Evolutionary conservation across 1,140 invertebrate genomes (phyloP), one percentile per base, ranked within the genome.

Genomic region (Trachelipus rathkii): DNA sequence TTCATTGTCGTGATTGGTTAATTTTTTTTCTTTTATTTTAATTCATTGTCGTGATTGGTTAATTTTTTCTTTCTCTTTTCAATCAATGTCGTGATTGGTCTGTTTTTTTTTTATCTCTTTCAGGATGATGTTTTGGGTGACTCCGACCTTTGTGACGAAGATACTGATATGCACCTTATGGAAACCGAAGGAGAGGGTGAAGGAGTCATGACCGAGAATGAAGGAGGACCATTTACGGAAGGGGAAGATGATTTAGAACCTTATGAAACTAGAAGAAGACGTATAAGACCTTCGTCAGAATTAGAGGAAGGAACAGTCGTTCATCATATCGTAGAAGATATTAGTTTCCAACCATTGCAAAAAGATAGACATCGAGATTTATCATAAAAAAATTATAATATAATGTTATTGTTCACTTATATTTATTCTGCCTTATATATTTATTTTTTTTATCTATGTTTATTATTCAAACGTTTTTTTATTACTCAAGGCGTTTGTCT

Each of bases 51-150:
- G n/a, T n/a, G n/a, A n/a, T n/a, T n/a, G n/a, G n/a, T n/a, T n/a
- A n/a, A n/a, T n/a, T n/a, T n/a, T n/a, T n/a, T n/a, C n/a, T n/a
- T n/a, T n/a, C n/a, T 33, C 33, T 33, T 33, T 33, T 33, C 33
- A 33, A 3, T 3, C 6, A 33, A 6, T 3, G 33, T 33, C 33
- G 1, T 33, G 6, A 33, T 33, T 33, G n/a, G n/a, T 33, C 6
- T 33, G 33, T 33, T 33, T 33, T 33, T 6, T 33, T 33, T 33
- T 33, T 33, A 33, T 33, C 33, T 33, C 33, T 33, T 33, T 10
- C 66, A 81, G 79, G 79, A 78, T 73, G 79, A 77, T 9, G 79
- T 81, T 6, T 46, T 81, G 72, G 79, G 77, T 23, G 79, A 81
- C 50, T 81, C 79, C 0, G 79, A 81, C 23, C 45, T 81, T 13